Evolutionary conservation across 2,797 vertebrate genomes (phyloP).

Genomic region (Oreochromis grahami): DNA sequence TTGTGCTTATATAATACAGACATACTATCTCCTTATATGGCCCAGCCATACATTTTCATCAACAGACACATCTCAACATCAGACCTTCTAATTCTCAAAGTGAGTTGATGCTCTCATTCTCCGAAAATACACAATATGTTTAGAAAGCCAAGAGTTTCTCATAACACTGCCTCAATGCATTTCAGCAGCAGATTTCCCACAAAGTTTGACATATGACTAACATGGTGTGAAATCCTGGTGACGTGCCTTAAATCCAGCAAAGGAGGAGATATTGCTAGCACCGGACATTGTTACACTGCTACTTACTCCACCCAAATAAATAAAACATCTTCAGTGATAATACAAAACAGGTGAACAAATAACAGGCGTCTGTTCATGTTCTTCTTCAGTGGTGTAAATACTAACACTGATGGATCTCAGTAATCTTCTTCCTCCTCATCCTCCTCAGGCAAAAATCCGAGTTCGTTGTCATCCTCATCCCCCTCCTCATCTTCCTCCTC

Average conservation of each 20-base stretch:
- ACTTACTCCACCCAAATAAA: slow-evolving; percentile 56
- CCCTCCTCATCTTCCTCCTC: slow-evolving; percentile 56
- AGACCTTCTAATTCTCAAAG: background rate
- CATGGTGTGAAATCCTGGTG: slow-evolving; percentile 14
- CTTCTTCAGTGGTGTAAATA: slow-evolving; percentile 27
- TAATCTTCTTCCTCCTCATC: slow-evolving; percentile 74
- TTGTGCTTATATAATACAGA: slow-evolving; percentile 65
- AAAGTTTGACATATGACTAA: slow-evolving; percentile 26
- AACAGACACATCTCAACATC: slow-evolving; percentile 26
- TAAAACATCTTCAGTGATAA: slow-evolving; percentile 44
- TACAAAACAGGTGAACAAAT: slow-evolving; percentile 22
- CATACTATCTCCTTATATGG: slow-evolving; percentile 54
- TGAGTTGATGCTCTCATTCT: slow-evolving; percentile 2
- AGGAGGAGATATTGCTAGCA: slow-evolving; percentile 31
- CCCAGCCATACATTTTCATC: slow-evolving; percentile 65
- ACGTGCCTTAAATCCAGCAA: slow-evolving; percentile 21
- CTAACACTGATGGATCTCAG: slow-evolving; percentile 41
- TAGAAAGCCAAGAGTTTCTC: slow-evolving; percentile 50
- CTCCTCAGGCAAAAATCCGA: slow-evolving; percentile 67
- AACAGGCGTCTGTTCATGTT: slow-evolving; percentile 15
- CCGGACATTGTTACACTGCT: slow-evolving; percentile 33
- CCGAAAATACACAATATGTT: slow-evolving; percentile 37
- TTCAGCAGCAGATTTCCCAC: slow-evolving; percentile 40
- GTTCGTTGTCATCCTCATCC: slow-evolving; percentile 61
- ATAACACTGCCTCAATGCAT: slow-evolving; percentile 48